A percentile compares a stretch with the other conserved stretches of the same genome.
phyloP scores from a whole-genome alignment of 35 echinoderm and acorn worm genomes.

The Eucidaris tribuloides region DNA sequence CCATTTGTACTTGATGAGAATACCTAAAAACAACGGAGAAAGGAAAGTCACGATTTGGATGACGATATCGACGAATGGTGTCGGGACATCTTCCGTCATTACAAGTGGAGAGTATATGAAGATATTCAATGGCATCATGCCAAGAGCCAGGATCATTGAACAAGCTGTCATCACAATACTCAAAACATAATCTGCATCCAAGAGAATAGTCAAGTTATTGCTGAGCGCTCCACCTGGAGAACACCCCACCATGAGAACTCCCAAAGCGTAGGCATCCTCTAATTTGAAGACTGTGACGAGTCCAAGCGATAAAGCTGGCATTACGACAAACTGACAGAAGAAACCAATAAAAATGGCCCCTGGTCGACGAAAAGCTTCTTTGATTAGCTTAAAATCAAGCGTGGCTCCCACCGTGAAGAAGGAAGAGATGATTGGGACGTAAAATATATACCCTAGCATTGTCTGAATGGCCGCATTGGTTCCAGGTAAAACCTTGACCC shows the following conservation, averaged over 20 bases:
- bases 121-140: constrained; percentile 41
- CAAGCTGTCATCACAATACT: constrained; percentile 36
- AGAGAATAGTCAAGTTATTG: constrained; percentile 22
- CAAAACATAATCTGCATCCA: constrained; percentile 21
- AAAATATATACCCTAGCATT: too few relatives aligned
- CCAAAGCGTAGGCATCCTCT: constrained; percentile 1
- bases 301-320: constrained; percentile 3
- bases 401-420: constrained; percentile 20
- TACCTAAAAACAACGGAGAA: constrained; percentile 35
- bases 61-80: not conserved
- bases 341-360: constrained; percentile 9
- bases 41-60: constrained; percentile 1
- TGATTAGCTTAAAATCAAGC: constrained; percentile 7
- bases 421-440: constrained; percentile 6
- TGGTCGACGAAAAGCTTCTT: not conserved
- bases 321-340: constrained; percentile 20
- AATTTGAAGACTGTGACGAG: not conserved
- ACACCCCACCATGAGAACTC: constrained; percentile 22
- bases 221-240: constrained; percentile 43
- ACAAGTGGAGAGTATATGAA: constrained; percentile 11
- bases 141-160: constrained; percentile 20
- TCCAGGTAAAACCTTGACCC: too few relatives aligned
- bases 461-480: too few relatives aligned
- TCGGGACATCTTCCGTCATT: not conserved
- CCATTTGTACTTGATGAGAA: not conserved